Conservation (phyloP, 2,113 vertebrate genomes). For the Xiphorhynchus elegans region DNA sequence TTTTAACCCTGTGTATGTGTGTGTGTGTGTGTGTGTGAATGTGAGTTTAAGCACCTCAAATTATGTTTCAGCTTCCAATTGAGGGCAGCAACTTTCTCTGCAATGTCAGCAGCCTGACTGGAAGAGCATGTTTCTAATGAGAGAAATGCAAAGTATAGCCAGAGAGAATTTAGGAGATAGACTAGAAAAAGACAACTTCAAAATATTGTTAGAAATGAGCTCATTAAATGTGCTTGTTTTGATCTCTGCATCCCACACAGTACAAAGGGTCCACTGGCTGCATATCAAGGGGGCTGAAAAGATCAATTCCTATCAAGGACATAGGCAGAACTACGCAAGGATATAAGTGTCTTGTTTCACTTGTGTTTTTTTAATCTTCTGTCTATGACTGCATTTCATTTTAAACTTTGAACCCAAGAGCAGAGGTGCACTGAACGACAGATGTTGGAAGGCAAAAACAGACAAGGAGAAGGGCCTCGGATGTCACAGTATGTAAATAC, state of each 20-base stretch:
- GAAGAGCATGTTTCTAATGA: constrained; percentile 39
- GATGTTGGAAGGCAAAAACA: constrained; percentile 11
- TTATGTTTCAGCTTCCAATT: not conserved
- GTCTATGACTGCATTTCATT: not conserved
- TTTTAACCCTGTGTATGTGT: not conserved
- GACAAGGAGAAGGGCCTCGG: not conserved
- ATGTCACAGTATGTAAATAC: not conserved
- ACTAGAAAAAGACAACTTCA: constrained; percentile 34
- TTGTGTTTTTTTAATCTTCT: not conserved
- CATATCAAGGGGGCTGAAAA: not conserved
- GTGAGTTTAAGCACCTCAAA: not conserved
- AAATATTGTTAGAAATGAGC: constrained; percentile 43
- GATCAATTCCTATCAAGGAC: constrained; percentile 39
- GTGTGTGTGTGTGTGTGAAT: not conserved
- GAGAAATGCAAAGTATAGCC: constrained; percentile 43
- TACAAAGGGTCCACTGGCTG: constrained; percentile 37
- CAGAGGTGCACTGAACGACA: not conserved
- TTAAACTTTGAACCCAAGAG: constrained; percentile 14
- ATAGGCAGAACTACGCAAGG: not conserved
- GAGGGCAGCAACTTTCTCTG: not conserved
- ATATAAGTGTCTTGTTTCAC: constrained; percentile 40
- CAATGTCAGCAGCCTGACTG: constrained; percentile 11
- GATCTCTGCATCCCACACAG: constrained; percentile 46
- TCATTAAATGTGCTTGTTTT: constrained; percentile 51
- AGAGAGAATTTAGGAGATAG: constrained; percentile 31